Percentiles rank a stretch among this genome's conserved stretches.
Evolutionary conservation across 2,888 invertebrate species (phyloP).

Genomic region (Sinodicranocentrus sp.): DNA sequence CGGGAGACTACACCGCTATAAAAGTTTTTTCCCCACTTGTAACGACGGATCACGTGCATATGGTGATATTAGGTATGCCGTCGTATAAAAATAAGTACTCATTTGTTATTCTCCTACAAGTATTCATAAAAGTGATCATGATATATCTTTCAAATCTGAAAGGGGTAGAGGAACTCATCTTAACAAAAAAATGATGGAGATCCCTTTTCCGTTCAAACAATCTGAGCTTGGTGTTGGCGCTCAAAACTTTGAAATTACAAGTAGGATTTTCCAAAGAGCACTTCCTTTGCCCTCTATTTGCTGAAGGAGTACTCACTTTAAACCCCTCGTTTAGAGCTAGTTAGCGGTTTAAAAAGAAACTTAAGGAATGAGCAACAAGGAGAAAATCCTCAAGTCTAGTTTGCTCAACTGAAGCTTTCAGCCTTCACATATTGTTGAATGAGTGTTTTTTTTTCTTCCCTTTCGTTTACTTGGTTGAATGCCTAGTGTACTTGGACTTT

Average conservation of each 20-base stretch:
- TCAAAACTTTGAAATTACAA: too few relatives aligned
- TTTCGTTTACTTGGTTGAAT: too few relatives aligned
- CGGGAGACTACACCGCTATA: slow-evolving; percentile 13
- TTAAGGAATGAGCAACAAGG: slow-evolving; percentile 11
- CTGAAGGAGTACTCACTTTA: slow-evolving; percentile 2
- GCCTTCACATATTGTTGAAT: background rate
- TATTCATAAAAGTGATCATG: background rate
- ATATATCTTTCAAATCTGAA: background rate
- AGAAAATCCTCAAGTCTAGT: background rate
- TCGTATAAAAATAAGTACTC: too few relatives aligned
- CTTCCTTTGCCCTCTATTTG: slow-evolving; percentile 3
- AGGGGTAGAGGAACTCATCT: background rate
- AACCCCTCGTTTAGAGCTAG: slow-evolving; percentile 13
- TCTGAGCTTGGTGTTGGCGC: too few relatives aligned
- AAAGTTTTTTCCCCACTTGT: too few relatives aligned
- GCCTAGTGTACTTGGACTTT: too few relatives aligned
- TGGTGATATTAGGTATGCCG: too few relatives aligned
- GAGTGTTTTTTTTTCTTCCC: too few relatives aligned
- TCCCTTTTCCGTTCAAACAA: background rate
- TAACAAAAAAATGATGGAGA: background rate
- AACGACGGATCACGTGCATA: too few relatives aligned
- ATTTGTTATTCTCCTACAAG: background rate
- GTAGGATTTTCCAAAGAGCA: too few relatives aligned
- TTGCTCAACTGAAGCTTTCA: background rate
- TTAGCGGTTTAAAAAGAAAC: slow-evolving; percentile 12